Conservation (phyloP, 2,113 vertebrate species). For the Eubucco bourcierii region DNA sequence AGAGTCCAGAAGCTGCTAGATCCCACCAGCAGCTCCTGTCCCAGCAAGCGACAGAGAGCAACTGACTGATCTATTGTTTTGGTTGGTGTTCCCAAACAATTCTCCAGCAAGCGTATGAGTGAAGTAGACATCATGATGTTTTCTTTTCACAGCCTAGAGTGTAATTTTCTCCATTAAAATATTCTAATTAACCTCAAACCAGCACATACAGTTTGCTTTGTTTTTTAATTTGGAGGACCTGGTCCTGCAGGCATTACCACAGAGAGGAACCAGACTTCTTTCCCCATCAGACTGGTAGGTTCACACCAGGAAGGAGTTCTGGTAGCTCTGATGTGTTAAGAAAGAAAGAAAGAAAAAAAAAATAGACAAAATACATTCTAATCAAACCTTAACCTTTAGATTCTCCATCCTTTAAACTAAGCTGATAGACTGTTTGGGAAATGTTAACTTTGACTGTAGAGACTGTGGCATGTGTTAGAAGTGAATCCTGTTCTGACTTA, state of each 20-base stretch:
- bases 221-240: constrained; percentile 11
- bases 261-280: not conserved
- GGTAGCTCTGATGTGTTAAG: not conserved
- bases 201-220: not conserved
- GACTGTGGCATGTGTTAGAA: not conserved
- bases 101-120: too few relatives aligned
- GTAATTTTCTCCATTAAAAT: too few relatives aligned
- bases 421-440: not conserved
- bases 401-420: not conserved
- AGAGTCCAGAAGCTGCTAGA: too few relatives aligned
- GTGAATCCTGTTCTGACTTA: constrained; percentile 22
- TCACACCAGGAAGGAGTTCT: not conserved
- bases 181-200: too few relatives aligned
- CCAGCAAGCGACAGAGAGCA: too few relatives aligned
- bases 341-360: not conserved
- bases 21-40: too few relatives aligned
- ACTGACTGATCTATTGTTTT: too few relatives aligned
- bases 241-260: not conserved
- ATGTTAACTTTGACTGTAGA: constrained; percentile 36
- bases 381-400: constrained; percentile 21
- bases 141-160: too few relatives aligned
- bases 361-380: not conserved
- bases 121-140: too few relatives aligned
- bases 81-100: too few relatives aligned
- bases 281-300: not conserved